Base-by-base conservation (phyloP, 1,140 invertebrate genomes). In the Meloidogyne floridensis region DNA sequence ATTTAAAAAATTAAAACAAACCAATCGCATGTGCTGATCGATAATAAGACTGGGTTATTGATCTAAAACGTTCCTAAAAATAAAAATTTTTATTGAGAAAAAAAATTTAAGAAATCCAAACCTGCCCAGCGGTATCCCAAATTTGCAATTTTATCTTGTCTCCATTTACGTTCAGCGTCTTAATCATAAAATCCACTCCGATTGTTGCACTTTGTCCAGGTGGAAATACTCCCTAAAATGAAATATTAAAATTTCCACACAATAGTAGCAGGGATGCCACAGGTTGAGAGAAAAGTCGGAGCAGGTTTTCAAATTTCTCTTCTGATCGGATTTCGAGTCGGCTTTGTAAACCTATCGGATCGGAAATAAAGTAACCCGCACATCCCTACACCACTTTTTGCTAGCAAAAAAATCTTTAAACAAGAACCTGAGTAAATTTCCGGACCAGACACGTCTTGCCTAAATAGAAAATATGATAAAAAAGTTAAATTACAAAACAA, bases 121-220 rank as follows among this genome's bases (percentile, higher is more conserved):
- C 85, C 69, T 86, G 86, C 59, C 86, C 85, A 8, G 87, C 86
- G n/a, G 86, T 87, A 65, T 86, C 85, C 85, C 81, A 86, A 59
- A 88, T 88, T 77, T 87, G 84, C 32, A 86, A 70, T 93, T 97
- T 97, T 82, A 97, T 93, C 92, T 94, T 94, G 91, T 97, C 96
- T n/a, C 94, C 94, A 91, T 96, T 95, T 72, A 97, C 93, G 80
- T 94, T 92, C 10, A 97, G 93, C 42, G 95, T 96, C 93, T 97
- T 97, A 94, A 97, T 97, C 84, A 95, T 96, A 91, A 97, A 97
- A 91, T 97, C 96, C 42, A 97, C 95, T 72, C 95, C 95, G 87
- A 97, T 97, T 54, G 96, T 97, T 90, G 94, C 96, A 51, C 94
- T 94, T 91, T 97, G 95, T 70, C 95, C 95, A 43, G 95, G 95